Percentiles rank a stretch among this genome's conserved stretches.
Evolutionary conservation across 2,888 invertebrate species (phyloP).

Genomic region (Pelosia muscerda): DNA sequence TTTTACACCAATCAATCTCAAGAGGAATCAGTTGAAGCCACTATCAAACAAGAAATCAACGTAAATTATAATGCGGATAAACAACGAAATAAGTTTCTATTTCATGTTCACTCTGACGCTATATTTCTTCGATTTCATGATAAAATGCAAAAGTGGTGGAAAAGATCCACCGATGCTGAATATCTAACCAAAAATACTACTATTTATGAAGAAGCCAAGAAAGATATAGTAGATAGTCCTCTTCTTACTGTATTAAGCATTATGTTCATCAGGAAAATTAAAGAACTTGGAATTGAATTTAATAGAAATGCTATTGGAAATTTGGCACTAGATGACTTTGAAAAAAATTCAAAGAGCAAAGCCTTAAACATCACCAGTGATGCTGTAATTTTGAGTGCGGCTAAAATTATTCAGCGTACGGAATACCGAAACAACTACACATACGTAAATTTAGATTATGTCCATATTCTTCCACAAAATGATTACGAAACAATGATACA

Average conservation of each 20-base stretch:
- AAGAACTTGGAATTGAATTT: constrained; percentile 52
- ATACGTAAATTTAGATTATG: constrained; percentile 59
- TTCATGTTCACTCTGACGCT: constrained; percentile 59
- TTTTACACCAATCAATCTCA: constrained; percentile 64
- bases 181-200: constrained; percentile 53
- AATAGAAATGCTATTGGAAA: constrained; percentile 31
- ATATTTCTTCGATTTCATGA: constrained; percentile 61
- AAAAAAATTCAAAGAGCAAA: constrained; percentile 22
- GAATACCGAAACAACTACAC: constrained; percentile 38
- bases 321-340: constrained; percentile 37
- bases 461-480: constrained; percentile 51
- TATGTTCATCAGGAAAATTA: constrained; percentile 55
- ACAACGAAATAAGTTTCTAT: constrained; percentile 46
- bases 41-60: constrained; percentile 56
- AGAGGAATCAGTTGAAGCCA: constrained; percentile 55
- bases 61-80: constrained; percentile 48
- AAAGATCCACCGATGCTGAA: constrained; percentile 45
- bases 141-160: constrained; percentile 66
- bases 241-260: constrained; percentile 56
- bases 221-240: constrained; percentile 57
- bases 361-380: constrained; percentile 49
- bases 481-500: constrained; percentile 53
- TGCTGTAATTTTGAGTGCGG: constrained; percentile 51
- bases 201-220: constrained; percentile 56
- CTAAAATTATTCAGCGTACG: constrained; percentile 55